Evolutionary conservation across 2,888 invertebrate genomes (phyloP), one percentile per base, ranked within the genome.

Genomic region (Seira sanloemensis): DNA sequence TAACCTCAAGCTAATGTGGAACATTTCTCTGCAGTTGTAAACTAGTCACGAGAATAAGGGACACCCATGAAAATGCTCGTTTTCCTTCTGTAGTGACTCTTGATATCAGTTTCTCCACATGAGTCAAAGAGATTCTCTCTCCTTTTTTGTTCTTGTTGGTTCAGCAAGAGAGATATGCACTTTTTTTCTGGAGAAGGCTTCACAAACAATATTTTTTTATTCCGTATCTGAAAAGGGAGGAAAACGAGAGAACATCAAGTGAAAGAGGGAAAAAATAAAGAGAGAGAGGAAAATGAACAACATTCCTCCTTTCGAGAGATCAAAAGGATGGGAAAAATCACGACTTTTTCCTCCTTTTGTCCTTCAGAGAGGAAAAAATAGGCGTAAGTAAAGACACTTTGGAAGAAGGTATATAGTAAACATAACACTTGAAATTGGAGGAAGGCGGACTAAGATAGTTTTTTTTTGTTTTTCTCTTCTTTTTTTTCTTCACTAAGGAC

Each of bases 261-360:
- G 50, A 50, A 50, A 50, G 50, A n/a, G n/a, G 46, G n/a, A n/a
- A n/a, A n/a, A n/a, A n/a, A n/a, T n/a, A n/a, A n/a, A n/a, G 16
- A 50, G 4, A 50, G 73, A 72, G 37, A 69, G 37, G 68, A 71
- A 71, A 71, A 71, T 71, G 71, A 71, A 37, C 19, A 71, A 27
- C 71, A 71, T 71, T 71, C 71, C n/a, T n/a, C n/a, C 71, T 27
- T 37, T 66, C 2, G 46, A 71, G n/a, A n/a, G 71, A 71, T 71
- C 71, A 71, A 71, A 71, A 50, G 68, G 19, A 71, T 46, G 46
- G 23, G 4, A 66, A 71, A 71, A 71, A 71, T 71, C 71, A 37
- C 71, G 19, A 37, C n/a, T 69, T 69, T n/a, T 71, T 46, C 46
- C 71, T 37, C 27, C 26, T 26, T 26, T 27, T 68, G 68, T 68